Conservation (phyloP, 2,888 invertebrate species). For the Isoperla grammatica region DNA sequence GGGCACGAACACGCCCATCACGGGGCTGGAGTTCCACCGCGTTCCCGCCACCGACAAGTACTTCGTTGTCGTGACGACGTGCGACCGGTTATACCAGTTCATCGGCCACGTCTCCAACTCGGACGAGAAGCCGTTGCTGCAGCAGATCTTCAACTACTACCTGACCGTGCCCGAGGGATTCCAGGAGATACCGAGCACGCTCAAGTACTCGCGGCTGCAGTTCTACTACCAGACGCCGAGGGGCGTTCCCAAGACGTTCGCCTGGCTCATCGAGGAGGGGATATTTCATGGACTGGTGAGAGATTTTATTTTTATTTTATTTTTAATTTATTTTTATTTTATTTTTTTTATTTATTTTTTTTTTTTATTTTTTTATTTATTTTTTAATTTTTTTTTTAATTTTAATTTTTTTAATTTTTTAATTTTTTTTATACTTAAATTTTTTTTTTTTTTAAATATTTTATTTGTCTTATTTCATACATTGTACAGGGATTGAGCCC, state of each 20-base stretch:
- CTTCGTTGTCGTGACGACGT: constrained; percentile 78
- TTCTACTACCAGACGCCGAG: constrained; percentile 65
- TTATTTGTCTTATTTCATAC: no score
- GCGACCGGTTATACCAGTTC: constrained; percentile 81
- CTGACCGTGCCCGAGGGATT: constrained; percentile 57
- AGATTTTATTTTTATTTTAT: constrained; percentile 19
- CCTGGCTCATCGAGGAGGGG: constrained; percentile 82
- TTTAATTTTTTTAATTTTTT: background rate
- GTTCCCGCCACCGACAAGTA: constrained; percentile 66
- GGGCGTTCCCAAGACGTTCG: constrained; percentile 67
- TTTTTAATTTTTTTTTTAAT: no score
- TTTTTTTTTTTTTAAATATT: no score
- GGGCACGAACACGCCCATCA: constrained; percentile 71
- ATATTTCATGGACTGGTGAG: constrained; percentile 72
- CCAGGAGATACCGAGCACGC: constrained; percentile 64
- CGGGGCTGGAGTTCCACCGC: constrained; percentile 79
- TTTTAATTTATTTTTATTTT: constrained; percentile 42
- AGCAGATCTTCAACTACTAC: constrained; percentile 73
- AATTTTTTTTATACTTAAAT: no score
- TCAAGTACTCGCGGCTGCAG: constrained; percentile 72
- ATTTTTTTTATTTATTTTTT: no score
- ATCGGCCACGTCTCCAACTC: constrained; percentile 63
- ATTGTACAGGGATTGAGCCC: no score
- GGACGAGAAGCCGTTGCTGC: constrained; percentile 74
- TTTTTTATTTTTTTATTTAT: no score